Evolutionary conservation across 2,113 vertebrate species (phyloP).

Genomic region (Thalassarche chlororhynchos): DNA sequence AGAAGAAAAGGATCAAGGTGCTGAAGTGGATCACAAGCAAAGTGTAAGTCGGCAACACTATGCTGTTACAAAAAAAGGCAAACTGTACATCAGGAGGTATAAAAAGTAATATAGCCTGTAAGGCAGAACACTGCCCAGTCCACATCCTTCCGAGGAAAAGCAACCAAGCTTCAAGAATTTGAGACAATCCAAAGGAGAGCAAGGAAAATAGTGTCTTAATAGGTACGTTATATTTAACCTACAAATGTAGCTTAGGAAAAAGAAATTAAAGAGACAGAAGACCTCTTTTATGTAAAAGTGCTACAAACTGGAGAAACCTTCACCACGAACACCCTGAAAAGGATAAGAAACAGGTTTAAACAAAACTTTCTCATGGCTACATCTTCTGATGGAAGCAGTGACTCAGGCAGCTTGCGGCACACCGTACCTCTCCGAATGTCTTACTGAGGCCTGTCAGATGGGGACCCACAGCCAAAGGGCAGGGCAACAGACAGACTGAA

Average conservation of each 20-base stretch:
- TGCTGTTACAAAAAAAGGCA: neutral
- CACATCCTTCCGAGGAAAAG: neutral
- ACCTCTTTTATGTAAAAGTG: neutral
- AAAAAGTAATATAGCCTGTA: neutral
- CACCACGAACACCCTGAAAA: accelerated
- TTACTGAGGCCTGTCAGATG: too few species aligned
- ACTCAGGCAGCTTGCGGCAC: too few species aligned
- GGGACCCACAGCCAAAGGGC: accelerated
- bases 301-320: neutral
- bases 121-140: neutral
- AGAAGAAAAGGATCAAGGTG: neutral
- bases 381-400: neutral
- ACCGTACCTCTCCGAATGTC: neutral
- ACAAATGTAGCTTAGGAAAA: neutral
- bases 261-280: neutral
- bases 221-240: accelerated
- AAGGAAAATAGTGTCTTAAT: neutral
- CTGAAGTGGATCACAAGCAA: neutral
- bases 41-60: accelerated
- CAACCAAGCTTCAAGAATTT: neutral
- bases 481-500: accelerated
- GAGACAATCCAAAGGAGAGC: neutral
- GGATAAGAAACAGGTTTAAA: neutral
- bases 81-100: neutral
- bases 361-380: neutral